Evolutionary conservation across 2,113 vertebrate species (phyloP), one percentile per base, ranked within the genome.

Genomic region (Pseudorectes ferrugineus): DNA sequence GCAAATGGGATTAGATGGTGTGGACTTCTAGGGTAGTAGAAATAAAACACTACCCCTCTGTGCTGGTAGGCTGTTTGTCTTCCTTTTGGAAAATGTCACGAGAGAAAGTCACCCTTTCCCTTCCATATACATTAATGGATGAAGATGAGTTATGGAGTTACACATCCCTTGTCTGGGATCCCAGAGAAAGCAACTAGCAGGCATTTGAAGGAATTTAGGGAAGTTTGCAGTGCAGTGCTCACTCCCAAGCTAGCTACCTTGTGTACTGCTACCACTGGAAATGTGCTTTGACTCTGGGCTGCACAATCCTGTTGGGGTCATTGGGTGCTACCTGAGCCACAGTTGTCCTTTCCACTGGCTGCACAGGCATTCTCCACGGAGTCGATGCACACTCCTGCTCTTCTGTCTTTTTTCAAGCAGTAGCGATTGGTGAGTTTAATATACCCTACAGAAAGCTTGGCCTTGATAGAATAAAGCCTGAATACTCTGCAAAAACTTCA

Each of bases 371-470:
- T 19, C 35, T 59, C 4, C 35, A 12, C 19, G 63, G 43, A 59
- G 26, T 3, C 0, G 0, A 14, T 55, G 36, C 26, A 25, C 5
- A 1, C 3, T 71, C 14, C n/a, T 92, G 36, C 9, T 58, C 22
- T 75, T 85, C 29, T 59, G 24, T 86, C 59, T 67, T 74, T 68
- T 67, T 58, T 78, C 52, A 40, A n/a, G 14, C 22, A 59, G 5
- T 15, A 71, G n/a, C 1, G 2, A 59, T 43, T 40, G 46, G 21
- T n/a, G 63, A 55, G 25, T 79, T 87, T 68, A 75, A 61, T 78
- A 24, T 7, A 28, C 9, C 45, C 31, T 62, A 9, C 36, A 62
- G 49, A 49, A 90, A 62, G 55, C 13, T 70, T 73, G 33, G 6
- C 42, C 43, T 48, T 46, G 57, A 5, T 25, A 80, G 65, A 74